Evolutionary conservation across 2,888 invertebrate species (phyloP), one percentile per base, ranked within the genome.

Genomic region (Troilus luridus): DNA sequence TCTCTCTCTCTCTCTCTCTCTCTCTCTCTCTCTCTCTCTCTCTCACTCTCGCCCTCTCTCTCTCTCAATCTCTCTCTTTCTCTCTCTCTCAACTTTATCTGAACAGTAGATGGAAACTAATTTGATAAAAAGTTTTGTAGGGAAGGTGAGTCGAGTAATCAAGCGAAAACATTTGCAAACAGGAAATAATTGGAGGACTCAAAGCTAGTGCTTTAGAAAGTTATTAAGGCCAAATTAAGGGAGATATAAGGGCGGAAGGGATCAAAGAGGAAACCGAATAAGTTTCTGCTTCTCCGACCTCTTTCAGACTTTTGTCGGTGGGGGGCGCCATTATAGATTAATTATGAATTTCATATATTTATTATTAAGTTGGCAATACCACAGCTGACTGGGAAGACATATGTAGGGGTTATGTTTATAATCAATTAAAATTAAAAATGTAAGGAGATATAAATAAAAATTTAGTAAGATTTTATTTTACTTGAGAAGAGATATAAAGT

Each of bases 111-210:
- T 41, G 64, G 1, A 10, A 67, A 10, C 24, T 67, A 67, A 67
- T n/a, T 67, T 67, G 6, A 24, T n/a, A 10, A 24, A 12, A 11
- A 2, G 3, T 24, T 24, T 67, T 67, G 64, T 5, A 24, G 9
- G 1, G 3, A 24, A n/a, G 24, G n/a, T n/a, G 11, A 11, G 0
- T 62, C 19, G 21, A 62, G 62, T 21, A 67, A 67, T 67, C 10
- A 67, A 24, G 64, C n/a, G n/a, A 67, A 67, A 67, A 24, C 24
- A 24, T 67, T 24, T 67, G 11, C n/a, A 67, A 67, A n/a, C 64
- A 67, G 64, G 9, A 67, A 67, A n/a, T 67, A 67, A 67, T 67
- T 67, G 64, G 64, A 67, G 64, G 64, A 67, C 62, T 62, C 21
- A 62, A 62, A 62, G 21, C 10, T 21, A n/a, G 62, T 21, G n/a